Percentiles rank a stretch among this genome's conserved stretches.
Evolutionary conservation across 1,140 invertebrate genomes (phyloP).

Genomic region (Lanistes nyassanus): DNA sequence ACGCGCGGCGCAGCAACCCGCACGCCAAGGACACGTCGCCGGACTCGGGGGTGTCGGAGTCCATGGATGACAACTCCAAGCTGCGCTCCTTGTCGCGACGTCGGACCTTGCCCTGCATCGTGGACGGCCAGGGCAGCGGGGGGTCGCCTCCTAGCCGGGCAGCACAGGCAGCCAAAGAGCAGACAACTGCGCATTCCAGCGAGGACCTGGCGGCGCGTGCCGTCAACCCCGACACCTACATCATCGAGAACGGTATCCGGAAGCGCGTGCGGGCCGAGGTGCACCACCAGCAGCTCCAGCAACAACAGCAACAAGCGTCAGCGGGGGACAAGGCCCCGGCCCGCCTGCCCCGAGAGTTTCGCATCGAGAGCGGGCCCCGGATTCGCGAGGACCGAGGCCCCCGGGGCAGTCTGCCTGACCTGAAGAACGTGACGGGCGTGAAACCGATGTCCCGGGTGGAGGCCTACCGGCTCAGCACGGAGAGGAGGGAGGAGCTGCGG

Average conservation of each 20-base stretch:
- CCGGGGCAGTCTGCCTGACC: conserved; percentile 85
- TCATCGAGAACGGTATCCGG: conserved; percentile 67
- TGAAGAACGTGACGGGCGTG: conserved; percentile 72
- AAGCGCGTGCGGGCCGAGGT: conserved; percentile 62
- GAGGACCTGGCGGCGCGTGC: conserved; percentile 55
- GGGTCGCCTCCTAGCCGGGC: conserved; percentile 14
- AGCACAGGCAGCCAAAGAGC: conserved; percentile 41
- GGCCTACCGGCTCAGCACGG: conserved; percentile 90
- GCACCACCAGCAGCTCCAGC: conserved; percentile 8
- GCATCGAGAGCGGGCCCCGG: conserved; percentile 78
- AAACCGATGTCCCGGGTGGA: conserved; percentile 92
- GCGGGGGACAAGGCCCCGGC: conserved; percentile 67
- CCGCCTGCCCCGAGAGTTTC: conserved; percentile 68
- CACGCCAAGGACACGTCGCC: conserved; percentile 61
- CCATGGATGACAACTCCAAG: conserved; percentile 56
- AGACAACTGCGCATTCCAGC: conserved; percentile 56
- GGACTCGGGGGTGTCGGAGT: conserved; percentile 66
- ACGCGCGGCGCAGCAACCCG: conserved; percentile 35
- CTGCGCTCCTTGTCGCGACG: conserved; percentile 54
- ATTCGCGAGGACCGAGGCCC: conserved; percentile 42
- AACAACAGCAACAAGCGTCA: conserved; percentile 25
- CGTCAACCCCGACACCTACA: conserved; percentile 60
- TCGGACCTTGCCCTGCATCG: conserved; percentile 62
- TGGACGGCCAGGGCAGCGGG: conserved; percentile 37
- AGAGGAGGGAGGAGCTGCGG: conserved; percentile 91